A percentile compares a stretch with the other conserved stretches of the same genome.
These are phyloP conservation scores for Sinelater perroti DNA, from an alignment of 2,888 invertebrate genomes.

Conservation along the genomic window DNA sequence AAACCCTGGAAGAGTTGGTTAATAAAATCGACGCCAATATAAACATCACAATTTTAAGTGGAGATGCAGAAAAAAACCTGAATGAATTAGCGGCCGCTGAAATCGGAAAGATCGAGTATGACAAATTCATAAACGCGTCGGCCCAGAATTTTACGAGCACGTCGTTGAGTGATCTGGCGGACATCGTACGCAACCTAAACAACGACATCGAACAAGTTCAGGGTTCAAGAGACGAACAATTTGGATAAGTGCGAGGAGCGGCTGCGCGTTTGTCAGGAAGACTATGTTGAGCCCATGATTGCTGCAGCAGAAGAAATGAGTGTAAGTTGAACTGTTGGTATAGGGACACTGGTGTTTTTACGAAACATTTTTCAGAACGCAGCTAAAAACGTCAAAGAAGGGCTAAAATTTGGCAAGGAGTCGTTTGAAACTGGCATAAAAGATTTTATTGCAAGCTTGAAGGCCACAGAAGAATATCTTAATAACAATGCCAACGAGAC, in stretches of 20 bases:
- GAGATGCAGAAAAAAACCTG: conserved; percentile 69
- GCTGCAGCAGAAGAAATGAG: conserved; percentile 65
- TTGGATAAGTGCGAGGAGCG: conserved; percentile 65
- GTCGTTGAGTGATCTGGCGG: conserved; percentile 67
- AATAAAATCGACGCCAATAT: conserved; percentile 62
- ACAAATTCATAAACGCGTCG: conserved; percentile 71
- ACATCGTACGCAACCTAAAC: conserved; percentile 60
- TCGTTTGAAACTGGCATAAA: conserved; percentile 76
- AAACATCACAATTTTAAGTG: conserved; percentile 66
- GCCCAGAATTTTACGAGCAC: conserved; percentile 72
- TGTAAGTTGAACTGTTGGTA: conserved; percentile 58
- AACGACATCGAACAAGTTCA: conserved; percentile 18
- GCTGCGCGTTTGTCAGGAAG: conserved; percentile 69
- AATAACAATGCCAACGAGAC: conserved; percentile 72
- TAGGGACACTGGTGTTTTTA: neutral
- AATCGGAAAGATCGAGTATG: conserved; percentile 76
- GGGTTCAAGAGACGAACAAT: conserved; percentile 54
- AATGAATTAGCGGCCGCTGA: conserved; percentile 71
- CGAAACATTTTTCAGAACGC: conserved; percentile 51
- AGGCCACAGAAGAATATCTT: conserved; percentile 74
- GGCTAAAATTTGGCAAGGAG: conserved; percentile 75
- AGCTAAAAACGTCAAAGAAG: conserved; percentile 52
- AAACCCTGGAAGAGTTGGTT: conserved; percentile 66
- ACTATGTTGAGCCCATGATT: conserved; percentile 71
- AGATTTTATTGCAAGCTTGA: conserved; percentile 71